Conservation (phyloP, 2,113 vertebrate species). For the Lucifuga dentata region DNA sequence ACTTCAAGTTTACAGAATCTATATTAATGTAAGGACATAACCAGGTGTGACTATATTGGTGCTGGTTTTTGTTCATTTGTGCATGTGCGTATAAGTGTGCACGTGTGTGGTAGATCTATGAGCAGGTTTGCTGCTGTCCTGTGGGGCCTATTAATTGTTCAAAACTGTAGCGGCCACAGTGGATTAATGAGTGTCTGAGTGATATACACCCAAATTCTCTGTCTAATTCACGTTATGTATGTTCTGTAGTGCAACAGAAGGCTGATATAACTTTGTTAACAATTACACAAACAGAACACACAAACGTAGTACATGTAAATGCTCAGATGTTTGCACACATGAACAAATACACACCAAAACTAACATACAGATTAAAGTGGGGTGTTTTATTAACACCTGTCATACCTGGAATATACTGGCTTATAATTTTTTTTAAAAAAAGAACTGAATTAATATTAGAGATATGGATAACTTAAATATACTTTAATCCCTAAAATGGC, state of each 20-base stretch:
- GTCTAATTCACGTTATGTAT: background rate
- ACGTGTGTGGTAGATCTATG: conserved; percentile 28
- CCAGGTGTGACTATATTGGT: too few relatives aligned
- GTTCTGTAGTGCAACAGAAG: conserved; percentile 4
- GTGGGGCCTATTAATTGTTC: conserved; percentile 29
- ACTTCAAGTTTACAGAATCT: too few relatives aligned
- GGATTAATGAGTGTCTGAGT: conserved; percentile 28
- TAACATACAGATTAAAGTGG: background rate
- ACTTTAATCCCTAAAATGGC: too few relatives aligned
- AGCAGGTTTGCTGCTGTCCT: conserved; percentile 22
- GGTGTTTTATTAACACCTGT: too few relatives aligned
- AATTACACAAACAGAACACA: conserved; percentile 17
- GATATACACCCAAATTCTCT: conserved; percentile 26
- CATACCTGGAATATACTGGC: too few relatives aligned
- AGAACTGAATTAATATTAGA: too few relatives aligned
- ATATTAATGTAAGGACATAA: too few relatives aligned
- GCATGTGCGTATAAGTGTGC: background rate
- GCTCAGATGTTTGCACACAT: conserved; percentile 1
- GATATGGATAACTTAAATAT: too few relatives aligned
- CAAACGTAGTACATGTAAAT: background rate
- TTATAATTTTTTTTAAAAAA: too few relatives aligned
- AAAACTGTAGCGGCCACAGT: conserved; percentile 3
- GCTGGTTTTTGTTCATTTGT: background rate
- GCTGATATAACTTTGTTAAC: conserved; percentile 10
- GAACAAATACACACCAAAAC: conserved; percentile 13